Conservation (phyloP, 1,140 invertebrate genomes). For the Drosophila simulans region DNA sequence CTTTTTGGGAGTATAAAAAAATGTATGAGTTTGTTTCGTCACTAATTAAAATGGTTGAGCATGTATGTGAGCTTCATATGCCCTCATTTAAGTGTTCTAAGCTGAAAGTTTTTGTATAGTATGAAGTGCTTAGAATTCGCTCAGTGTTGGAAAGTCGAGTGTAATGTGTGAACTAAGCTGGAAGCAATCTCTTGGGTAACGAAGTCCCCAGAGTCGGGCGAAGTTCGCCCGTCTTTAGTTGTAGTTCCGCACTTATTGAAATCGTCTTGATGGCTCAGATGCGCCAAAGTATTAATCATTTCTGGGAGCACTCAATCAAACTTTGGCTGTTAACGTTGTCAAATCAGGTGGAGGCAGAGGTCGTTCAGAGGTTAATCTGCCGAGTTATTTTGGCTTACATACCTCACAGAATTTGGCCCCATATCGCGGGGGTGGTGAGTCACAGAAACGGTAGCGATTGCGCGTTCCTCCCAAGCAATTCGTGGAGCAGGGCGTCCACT, state of each 20-base stretch:
- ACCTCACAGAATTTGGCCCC: conserved; percentile 94
- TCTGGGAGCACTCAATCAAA: conserved; percentile 42
- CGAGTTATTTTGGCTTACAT: conserved; percentile 56
- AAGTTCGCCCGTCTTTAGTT: conserved; percentile 20
- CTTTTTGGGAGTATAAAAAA: not conserved
- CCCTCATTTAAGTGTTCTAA: no score
- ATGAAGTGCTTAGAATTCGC: not conserved
- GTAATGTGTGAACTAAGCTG: conserved; percentile 63
- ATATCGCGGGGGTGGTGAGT: conserved; percentile 92
- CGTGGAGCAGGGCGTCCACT: conserved; percentile 92
- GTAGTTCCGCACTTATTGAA: conserved; percentile 45
- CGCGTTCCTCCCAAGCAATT: conserved; percentile 91
- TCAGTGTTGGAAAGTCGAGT: conserved; percentile 21
- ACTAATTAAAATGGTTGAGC: no score
- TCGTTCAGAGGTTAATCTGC: conserved; percentile 40
- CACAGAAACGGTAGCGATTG: conserved; percentile 92
- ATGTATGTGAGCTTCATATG: no score
- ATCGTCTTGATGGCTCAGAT: conserved; percentile 26
- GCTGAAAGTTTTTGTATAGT: no score
- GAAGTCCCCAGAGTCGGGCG: conserved; percentile 12
- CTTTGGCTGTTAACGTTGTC: conserved; percentile 41
- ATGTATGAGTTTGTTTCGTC: no score
- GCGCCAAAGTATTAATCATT: conserved; percentile 39
- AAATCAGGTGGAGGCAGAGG: conserved; percentile 37
- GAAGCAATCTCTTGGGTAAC: conserved; percentile 33